phyloP scores from a whole-genome alignment of 2,888 invertebrate species.

The Parnassius orleans region DNA sequence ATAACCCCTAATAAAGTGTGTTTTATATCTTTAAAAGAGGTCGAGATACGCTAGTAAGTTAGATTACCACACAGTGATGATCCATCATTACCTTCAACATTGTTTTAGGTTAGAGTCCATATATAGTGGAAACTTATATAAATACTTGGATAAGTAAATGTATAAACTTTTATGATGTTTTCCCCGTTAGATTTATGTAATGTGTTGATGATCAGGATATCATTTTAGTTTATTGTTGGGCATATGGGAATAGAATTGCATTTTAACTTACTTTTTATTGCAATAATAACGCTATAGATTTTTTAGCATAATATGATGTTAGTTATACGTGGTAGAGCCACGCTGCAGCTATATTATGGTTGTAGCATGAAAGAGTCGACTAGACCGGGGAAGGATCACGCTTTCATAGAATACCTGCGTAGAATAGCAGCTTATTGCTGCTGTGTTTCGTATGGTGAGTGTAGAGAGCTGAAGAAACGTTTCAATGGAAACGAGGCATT shows the following conservation, averaged over 20 bases:
- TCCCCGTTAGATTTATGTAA: slow-evolving; percentile 58
- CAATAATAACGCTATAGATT: not conserved
- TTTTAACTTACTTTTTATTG: slow-evolving; percentile 1
- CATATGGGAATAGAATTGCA: not conserved
- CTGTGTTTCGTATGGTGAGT: too few species aligned
- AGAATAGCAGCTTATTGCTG: too few species aligned
- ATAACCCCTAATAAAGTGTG: slow-evolving; percentile 41
- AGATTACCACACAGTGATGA: slow-evolving; percentile 50
- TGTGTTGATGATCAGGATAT: slow-evolving; percentile 35
- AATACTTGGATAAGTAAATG: slow-evolving; percentile 23
- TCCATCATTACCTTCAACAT: slow-evolving; percentile 43
- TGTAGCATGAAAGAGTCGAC: too few species aligned
- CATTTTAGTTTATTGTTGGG: slow-evolving; percentile 11
- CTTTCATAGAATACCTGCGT: too few species aligned
- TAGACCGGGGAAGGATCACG: too few species aligned
- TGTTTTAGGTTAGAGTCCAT: slow-evolving; percentile 44
- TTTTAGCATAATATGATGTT: too few species aligned
- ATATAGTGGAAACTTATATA: slow-evolving; percentile 9
- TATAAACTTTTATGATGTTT: slow-evolving; percentile 47
- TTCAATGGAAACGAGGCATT: too few species aligned
- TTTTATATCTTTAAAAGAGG: slow-evolving; percentile 35
- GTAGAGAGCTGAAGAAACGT: too few species aligned
- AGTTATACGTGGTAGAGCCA: too few species aligned
- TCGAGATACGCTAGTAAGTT: slow-evolving; percentile 46
- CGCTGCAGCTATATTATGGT: too few species aligned